Base-by-base conservation (phyloP, 64 coral and sea anemone species). In the Porites lutea region DNA sequence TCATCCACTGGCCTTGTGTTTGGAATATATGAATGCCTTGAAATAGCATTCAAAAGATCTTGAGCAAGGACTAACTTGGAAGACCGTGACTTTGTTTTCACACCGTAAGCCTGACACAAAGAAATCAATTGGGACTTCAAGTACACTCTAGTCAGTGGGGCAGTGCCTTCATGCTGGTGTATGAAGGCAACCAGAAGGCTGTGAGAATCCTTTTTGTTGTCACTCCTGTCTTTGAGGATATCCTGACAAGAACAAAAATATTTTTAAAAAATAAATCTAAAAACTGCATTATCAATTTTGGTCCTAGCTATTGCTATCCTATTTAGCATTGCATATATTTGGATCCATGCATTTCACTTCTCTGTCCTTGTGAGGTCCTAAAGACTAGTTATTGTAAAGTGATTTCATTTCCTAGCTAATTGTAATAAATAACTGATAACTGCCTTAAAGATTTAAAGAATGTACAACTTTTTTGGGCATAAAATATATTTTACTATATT, bases 181-280 rank as follows among this genome's bases (percentile, higher is more conserved):
- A 47, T 82, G 63, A 82, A 82, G 49, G 18, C 79, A 53, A 82
- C 79, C 10, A 82, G 79, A 13, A 55, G 79, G 16, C 49, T 14
- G 18, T 82, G 79, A 15, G 79, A 82, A 4, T 61, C 55, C 3
- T 3, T 82, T 63, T 82, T 82, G 49, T 49, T 7, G 10, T 53
- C 10, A 47, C 79, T 82, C 61, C 79, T 22, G 46, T 82, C 79
- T 60, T 82, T 55, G 6, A 82, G 79, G 61, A 82, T 62, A 19
- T 82, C 79, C 79, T 82, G 8, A 5, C 4, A 13, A 65, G 3
- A 65, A 65, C 13, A 65, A 13, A 57, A 57, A 57, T 7, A 57
- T 7, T 57, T 57, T 9, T 9, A 4, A 57, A 9, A 57, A 57
- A 57, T 57, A 57, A 57, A 12, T 7, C 1, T 9, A 9, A 57